phyloP scores from a whole-genome alignment of 2,113 vertebrate species.

The Mustela nigripes region DNA sequence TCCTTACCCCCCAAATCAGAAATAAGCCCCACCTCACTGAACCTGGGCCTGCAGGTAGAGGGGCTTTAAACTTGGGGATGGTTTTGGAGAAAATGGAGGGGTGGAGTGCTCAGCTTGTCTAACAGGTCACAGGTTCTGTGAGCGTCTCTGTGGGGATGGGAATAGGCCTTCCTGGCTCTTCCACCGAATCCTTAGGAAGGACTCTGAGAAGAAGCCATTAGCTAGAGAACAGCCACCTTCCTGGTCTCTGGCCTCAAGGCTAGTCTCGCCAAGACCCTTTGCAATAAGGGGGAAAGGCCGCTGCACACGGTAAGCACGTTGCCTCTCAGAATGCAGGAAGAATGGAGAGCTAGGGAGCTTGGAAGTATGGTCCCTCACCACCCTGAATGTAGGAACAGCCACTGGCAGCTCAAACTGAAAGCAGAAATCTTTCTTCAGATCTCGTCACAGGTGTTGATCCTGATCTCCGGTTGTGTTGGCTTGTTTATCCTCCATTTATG shows the following conservation, averaged over 20 bases:
- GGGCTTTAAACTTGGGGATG: neutral
- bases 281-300: neutral
- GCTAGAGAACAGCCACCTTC: neutral
- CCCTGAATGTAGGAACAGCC: conserved; percentile 85
- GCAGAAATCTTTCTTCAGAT: conserved; percentile 86
- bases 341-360: neutral
- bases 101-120: neutral
- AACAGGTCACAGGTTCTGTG: neutral
- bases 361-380: conserved; percentile 76
- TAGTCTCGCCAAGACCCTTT: conserved; percentile 84
- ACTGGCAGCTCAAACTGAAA: conserved; percentile 88
- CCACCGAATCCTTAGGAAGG: neutral
- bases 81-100: neutral
- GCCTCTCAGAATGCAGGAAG: conserved; percentile 14
- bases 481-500: conserved; percentile 63
- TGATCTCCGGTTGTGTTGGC: conserved; percentile 79
- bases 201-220: neutral
- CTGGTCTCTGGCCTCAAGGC: conserved; percentile 74
- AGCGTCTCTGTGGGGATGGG: neutral
- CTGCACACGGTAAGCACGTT: neutral
- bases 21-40: neutral
- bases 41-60: conserved; percentile 67
- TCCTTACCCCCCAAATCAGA: neutral
- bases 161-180: neutral
- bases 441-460: conserved; percentile 88